Percentiles rank a stretch among this genome's conserved stretches.
Conservation (phyloP, 2,888 invertebrate genomes). For the Agrenia bidenticulata region DNA sequence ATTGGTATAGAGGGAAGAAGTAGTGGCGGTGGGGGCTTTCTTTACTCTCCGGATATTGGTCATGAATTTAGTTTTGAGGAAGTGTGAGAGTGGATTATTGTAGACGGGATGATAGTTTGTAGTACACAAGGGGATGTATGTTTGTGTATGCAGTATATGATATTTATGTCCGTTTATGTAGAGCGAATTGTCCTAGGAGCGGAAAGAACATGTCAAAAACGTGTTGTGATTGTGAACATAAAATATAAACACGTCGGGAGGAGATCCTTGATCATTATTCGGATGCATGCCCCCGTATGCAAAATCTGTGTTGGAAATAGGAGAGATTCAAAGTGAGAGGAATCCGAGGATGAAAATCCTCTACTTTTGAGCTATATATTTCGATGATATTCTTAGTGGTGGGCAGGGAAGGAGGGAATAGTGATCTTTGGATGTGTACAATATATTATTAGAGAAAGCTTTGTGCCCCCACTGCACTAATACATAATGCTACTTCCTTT, state of each 20-base stretch:
- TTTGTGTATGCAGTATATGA: too few relatives aligned
- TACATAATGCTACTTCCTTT: too few relatives aligned
- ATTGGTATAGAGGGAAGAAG: too few relatives aligned
- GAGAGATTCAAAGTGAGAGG: background rate
- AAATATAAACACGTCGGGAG: constrained; percentile 49
- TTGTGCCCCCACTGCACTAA: too few relatives aligned
- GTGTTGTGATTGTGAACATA: constrained; percentile 49
- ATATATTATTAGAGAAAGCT: too few relatives aligned
- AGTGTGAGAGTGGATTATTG: too few relatives aligned
- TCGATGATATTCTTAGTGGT: background rate
- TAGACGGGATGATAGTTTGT: too few relatives aligned
- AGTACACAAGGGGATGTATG: too few relatives aligned
- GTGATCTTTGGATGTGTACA: too few relatives aligned
- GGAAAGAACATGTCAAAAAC: constrained; percentile 48
- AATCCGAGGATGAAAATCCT: constrained; percentile 9
- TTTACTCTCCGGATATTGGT: constrained; percentile 2
- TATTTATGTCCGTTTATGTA: constrained; percentile 18
- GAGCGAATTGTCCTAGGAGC: constrained; percentile 20
- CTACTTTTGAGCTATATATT: background rate
- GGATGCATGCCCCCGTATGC: constrained; percentile 47
- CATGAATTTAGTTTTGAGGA: background rate
- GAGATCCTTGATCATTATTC: constrained; percentile 52
- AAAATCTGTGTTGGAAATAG: constrained; percentile 28
- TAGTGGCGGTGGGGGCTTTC: too few relatives aligned
- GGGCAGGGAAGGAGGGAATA: background rate